These are phyloP conservation scores for Poecilobothrus nobilitatus DNA, from an alignment of 2,888 invertebrate genomes.

Conservation along the genomic window DNA sequence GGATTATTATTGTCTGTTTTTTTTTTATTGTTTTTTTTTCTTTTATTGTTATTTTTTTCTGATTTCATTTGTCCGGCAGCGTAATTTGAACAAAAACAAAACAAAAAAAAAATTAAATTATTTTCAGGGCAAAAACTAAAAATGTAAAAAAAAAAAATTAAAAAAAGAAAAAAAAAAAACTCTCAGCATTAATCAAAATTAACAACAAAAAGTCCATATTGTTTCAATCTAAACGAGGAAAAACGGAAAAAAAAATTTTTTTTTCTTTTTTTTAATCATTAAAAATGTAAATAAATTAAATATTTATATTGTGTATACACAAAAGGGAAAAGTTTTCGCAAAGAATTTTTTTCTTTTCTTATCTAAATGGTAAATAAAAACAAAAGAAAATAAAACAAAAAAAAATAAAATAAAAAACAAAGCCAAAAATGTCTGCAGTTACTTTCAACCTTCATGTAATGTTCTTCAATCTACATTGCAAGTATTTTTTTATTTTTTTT, in stretches of 20 bases:
- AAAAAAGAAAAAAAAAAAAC: neutral
- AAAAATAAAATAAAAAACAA: too few species aligned
- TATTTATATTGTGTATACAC: neutral
- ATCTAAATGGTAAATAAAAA: too few species aligned
- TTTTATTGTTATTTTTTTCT: neutral
- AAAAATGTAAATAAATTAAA: slow-evolving; percentile 4
- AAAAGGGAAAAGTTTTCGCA: neutral
- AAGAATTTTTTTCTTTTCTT: neutral
- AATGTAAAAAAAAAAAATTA: neutral
- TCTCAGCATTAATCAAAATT: neutral
- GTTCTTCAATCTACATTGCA: too few species aligned
- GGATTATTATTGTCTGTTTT: neutral
- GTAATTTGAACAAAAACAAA: neutral
- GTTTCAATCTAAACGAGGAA: neutral
- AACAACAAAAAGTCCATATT: neutral
- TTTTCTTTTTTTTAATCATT: neutral
- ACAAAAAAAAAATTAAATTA: neutral
- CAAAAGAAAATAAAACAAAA: too few species aligned
- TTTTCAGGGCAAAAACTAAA: too few species aligned
- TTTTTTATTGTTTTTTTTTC: neutral
- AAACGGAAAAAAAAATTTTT: neutral
- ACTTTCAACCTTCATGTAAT: too few species aligned
- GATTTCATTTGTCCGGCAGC: neutral
- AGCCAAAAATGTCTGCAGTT: too few species aligned
- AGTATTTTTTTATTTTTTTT: too few species aligned